Conservation (phyloP, 2,888 invertebrate genomes). For the Eristalis intricaria region DNA sequence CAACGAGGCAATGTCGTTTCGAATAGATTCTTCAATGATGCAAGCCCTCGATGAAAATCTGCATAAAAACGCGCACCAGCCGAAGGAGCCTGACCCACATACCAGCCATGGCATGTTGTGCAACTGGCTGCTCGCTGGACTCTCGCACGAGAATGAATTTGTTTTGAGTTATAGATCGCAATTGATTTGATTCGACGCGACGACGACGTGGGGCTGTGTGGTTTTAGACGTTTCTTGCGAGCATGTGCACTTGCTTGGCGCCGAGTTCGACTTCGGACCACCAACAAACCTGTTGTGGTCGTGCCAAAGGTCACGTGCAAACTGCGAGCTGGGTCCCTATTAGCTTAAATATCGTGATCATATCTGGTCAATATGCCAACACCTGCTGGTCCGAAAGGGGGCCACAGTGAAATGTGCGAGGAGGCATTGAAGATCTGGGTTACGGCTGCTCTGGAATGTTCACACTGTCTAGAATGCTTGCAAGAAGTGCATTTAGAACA, state of each 20-base stretch:
- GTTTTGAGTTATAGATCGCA: conserved; percentile 17
- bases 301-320: background rate
- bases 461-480: background rate
- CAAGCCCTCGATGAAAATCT: conserved; percentile 39
- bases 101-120: conserved; percentile 5
- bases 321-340: background rate
- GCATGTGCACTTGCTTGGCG: background rate
- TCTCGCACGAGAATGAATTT: conserved; percentile 12
- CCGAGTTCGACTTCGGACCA: background rate
- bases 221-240: background rate
- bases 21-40: conserved; percentile 44
- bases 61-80: conserved; percentile 32
- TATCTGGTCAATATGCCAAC: background rate
- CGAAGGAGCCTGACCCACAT: conserved; percentile 54
- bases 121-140: background rate
- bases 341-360: background rate
- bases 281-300: background rate
- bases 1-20: conserved; percentile 41
- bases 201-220: background rate
- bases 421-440: background rate
- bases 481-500: too few relatives aligned
- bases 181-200: background rate
- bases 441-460: background rate
- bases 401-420: background rate
- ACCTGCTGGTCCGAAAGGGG: background rate